Evolutionary conservation across 2,113 vertebrate species (phyloP).

Genomic region (Gopherus flavomarginatus): DNA sequence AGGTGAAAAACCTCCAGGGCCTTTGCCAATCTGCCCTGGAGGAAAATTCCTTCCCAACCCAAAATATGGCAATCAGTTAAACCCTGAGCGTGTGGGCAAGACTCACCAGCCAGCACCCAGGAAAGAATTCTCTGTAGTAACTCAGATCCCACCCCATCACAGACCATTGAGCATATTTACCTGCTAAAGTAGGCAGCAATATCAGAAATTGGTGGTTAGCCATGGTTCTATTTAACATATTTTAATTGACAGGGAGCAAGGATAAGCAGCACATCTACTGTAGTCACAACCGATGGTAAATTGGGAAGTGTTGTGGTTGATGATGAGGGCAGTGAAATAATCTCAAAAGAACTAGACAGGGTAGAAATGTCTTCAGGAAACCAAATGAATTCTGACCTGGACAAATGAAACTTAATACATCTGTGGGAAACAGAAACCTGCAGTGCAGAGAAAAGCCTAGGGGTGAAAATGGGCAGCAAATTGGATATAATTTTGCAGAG

Average conservation of each 20-base stretch:
- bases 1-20: too few relatives aligned
- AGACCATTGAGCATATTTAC: too few relatives aligned
- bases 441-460: neutral
- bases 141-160: too few relatives aligned
- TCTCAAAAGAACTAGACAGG: neutral
- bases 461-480: neutral
- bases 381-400: neutral
- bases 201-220: neutral
- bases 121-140: too few relatives aligned
- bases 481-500: neutral
- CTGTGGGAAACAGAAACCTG: neutral
- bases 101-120: too few relatives aligned
- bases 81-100: too few relatives aligned
- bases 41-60: too few relatives aligned
- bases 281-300: neutral
- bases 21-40: too few relatives aligned
- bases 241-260: fast-evolving
- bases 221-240: neutral
- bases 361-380: neutral
- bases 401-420: neutral
- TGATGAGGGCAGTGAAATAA: neutral
- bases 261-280: neutral
- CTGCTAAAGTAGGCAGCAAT: neutral
- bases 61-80: too few relatives aligned
- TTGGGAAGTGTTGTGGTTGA: neutral